These are phyloP conservation scores for Nilaparvata lugens DNA, from an alignment of 1,140 invertebrate genomes.

Conservation along the genomic window DNA sequence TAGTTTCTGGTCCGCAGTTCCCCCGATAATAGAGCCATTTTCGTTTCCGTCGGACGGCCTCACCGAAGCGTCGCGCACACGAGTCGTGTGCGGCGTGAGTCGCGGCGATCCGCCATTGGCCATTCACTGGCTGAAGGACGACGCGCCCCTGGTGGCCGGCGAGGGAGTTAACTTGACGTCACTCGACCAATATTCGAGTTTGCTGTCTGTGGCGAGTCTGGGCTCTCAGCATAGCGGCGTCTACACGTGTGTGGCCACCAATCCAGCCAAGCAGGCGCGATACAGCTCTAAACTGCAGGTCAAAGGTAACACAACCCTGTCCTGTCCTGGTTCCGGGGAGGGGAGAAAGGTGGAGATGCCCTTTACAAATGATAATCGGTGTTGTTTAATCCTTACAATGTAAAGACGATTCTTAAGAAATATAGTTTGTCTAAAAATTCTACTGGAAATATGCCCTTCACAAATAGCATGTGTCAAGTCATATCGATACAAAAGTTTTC, in stretches of 20 bases:
- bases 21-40: constrained; percentile 76
- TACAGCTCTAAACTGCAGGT: constrained; percentile 71
- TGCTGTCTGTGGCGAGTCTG: constrained; percentile 67
- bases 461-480: no score
- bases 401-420: no score
- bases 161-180: constrained; percentile 54
- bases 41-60: constrained; percentile 65
- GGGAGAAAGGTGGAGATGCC: neutral
- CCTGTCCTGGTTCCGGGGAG: constrained; percentile 12
- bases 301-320: constrained; percentile 55
- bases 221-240: constrained; percentile 63
- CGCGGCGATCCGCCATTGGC: constrained; percentile 65
- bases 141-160: constrained; percentile 47
- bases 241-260: constrained; percentile 72
- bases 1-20: constrained; percentile 45
- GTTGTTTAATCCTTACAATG: constrained; percentile 21
- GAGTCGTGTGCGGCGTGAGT: constrained; percentile 75
- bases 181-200: constrained; percentile 62
- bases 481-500: no score
- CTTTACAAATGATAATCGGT: constrained; percentile 2
- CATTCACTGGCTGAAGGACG: constrained; percentile 71
- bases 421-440: no score
- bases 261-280: constrained; percentile 66
- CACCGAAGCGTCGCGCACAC: constrained; percentile 72
- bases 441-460: no score